Base-by-base conservation (phyloP, 1,140 invertebrate genomes). In the Akabosia matsudoensis region DNA sequence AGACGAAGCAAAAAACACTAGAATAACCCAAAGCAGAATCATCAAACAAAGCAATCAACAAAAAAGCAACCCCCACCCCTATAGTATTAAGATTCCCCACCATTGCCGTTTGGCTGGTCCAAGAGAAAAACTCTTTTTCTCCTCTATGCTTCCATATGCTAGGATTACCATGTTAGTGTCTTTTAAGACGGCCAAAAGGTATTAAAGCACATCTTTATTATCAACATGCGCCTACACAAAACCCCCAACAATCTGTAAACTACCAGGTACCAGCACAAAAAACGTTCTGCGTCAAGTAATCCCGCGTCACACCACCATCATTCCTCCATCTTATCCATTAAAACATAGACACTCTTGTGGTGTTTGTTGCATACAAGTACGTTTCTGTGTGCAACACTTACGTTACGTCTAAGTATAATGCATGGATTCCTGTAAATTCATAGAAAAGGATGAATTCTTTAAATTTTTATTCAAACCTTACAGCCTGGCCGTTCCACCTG, bases 51-150 rank as follows among this genome's bases (percentile, higher is more conserved):
- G 37, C 18, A 45, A n/a, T 67, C 61, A 30, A n/a, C 13, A 61
- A 67, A 30, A 28, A 67, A 67, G 26, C 61, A 67, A 67, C 61
- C 61, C 61, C 61, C 61, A 30, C 61, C 61, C 61, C 61, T 31
- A 4, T 67, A 31, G 13, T 67, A 67, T 67, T 30, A 67, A 67
- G 61, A 28, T 67, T 67, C 61, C 61, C 61, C 61, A 67, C 61
- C 61, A 67, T 30, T 31, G 7, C 2, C 28, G 26, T 7, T 24
- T 61, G 14, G 7, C 61, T 67, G 61, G 61, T 67, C 61, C 61
- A 67, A 67, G 31, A 67, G 26, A 10, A 10, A 45, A 45, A 45
- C 18, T 45, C 37, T 10, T 45, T 45, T 45, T 61, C 24, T 24
- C 54, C 13, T 22, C n/a, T 22, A 61, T 22, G 7, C 54, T 7